Percentiles rank a stretch among this genome's conserved stretches.
These are phyloP conservation scores for Actinernus sp. DNA, from an alignment of 92 coral and sea anemone genomes.

Conservation along the genomic window DNA sequence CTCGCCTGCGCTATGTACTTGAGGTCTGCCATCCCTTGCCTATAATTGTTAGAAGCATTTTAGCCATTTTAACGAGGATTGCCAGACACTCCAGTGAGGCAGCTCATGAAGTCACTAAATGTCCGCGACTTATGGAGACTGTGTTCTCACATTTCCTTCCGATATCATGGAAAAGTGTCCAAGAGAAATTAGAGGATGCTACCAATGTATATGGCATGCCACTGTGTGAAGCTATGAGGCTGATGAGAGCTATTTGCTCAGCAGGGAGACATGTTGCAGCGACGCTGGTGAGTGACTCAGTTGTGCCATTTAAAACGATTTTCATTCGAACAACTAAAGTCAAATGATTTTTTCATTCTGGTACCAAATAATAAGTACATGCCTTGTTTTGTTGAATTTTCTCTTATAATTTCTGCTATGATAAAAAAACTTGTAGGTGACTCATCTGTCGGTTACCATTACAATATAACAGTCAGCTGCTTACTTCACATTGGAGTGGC, in stretches of 20 bases:
- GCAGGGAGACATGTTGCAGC: slow-evolving; percentile 86
- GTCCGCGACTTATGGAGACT: slow-evolving; percentile 91
- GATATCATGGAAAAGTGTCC: slow-evolving; percentile 69
- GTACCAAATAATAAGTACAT: not conserved
- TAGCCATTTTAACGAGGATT: slow-evolving; percentile 78
- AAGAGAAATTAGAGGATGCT: slow-evolving; percentile 27
- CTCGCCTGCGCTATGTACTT: slow-evolving; percentile 92
- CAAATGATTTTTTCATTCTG: no score
- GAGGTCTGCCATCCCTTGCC: slow-evolving; percentile 89
- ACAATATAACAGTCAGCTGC: no score
- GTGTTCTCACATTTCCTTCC: slow-evolving; percentile 84
- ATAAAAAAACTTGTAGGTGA: no score
- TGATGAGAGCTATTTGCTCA: slow-evolving; percentile 75
- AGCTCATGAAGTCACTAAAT: slow-evolving; percentile 78
- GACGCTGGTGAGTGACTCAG: slow-evolving; percentile 60
- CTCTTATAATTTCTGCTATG: no score
- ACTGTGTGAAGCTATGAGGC: slow-evolving; percentile 77
- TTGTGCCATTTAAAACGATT: no score
- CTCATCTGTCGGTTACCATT: no score
- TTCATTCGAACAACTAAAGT: no score
- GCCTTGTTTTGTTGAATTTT: not conserved
- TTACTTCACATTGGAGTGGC: no score
- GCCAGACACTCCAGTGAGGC: slow-evolving; percentile 87
- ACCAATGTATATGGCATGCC: slow-evolving; percentile 75
- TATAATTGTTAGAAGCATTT: slow-evolving; percentile 65